phyloP scores from a whole-genome alignment of 2,113 vertebrate genomes.

The Pogona vitticeps region DNA sequence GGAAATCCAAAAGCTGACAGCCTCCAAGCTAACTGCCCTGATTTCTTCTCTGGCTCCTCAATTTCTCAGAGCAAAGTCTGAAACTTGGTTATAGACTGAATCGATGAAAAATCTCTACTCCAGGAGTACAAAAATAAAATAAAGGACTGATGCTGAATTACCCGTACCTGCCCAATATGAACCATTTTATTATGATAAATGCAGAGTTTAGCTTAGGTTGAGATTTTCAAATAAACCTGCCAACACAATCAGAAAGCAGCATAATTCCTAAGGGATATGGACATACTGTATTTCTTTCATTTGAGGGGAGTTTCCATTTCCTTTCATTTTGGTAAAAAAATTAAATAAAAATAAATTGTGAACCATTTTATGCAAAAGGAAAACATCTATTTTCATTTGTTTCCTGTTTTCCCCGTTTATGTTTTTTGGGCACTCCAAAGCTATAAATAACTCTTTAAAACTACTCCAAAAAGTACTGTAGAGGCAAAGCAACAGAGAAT shows the following conservation, averaged over 20 bases:
- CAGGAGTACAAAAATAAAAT: not conserved
- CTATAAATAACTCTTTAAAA: no score
- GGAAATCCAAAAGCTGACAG: not conserved
- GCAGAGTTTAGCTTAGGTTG: not conserved
- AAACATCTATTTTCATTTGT: no score
- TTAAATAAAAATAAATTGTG: no score
- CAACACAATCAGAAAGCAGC: not conserved
- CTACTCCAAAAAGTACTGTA: no score
- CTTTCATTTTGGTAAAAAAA: no score
- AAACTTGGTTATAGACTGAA: not conserved
- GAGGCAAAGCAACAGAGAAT: no score
- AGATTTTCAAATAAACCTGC: not conserved
- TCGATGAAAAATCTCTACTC: not conserved
- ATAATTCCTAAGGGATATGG: not conserved
- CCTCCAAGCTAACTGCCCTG: not conserved
- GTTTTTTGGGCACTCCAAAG: no score
- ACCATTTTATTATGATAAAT: not conserved
- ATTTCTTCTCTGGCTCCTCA: not conserved
- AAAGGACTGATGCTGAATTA: not conserved
- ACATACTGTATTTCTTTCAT: no score
- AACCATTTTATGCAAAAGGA: no score
- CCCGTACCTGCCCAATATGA: not conserved
- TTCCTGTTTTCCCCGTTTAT: no score
- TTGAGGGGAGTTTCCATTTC: no score
- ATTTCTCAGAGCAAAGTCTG: not conserved